Evolutionary conservation across 1,140 invertebrate genomes (phyloP), one percentile per base, ranked within the genome.

Genomic region (Drosophila dunni): DNA sequence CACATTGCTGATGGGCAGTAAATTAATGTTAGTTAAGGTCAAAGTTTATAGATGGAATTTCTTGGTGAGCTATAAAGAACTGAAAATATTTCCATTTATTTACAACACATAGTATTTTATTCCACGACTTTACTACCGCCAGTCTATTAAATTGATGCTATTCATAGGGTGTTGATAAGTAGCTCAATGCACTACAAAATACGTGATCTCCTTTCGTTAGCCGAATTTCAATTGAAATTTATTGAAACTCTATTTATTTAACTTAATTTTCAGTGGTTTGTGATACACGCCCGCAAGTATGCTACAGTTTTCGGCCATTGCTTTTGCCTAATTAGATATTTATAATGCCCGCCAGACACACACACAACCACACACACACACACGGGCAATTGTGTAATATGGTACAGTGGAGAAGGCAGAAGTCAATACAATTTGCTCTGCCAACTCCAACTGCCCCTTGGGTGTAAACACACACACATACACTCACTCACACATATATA

Each of bases 381-480:
- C 61, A 45, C n/a, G 9, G n/a, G 10, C 45, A 58, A 60, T 65
- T 76, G 62, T 71, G 58, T 45, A 71, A 48, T 66, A 70, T 60
- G 45, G 80, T 56, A 53, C 34, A 68, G 64, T 83, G 78, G 53
- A 86, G 50, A 60, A 53, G 54, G 54, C 63, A 67, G 57, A 86
- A 88, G 81, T 88, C 83, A 86, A 81, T 85, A 79, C 46, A 86
- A 86, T 79, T 86, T 74, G 68, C 58, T 63, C 61, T 65, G 63
- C 13, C 69, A 75, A 68, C 40, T 34, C 17, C 51, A 68, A 57
- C 58, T 62, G 51, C 24, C 57, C 48, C 70, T 20, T 50, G 70
- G 64, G 40, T 61, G n/a, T 20, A 46, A 36, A 11, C 64, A 54
- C 38, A 11, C 64, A 54, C 38, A 53, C 48, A 38, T 34, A 66